Evolutionary conservation across 2,113 vertebrate genomes (phyloP), one percentile per base, ranked within the genome.

Genomic region (Menura novaehollandiae): DNA sequence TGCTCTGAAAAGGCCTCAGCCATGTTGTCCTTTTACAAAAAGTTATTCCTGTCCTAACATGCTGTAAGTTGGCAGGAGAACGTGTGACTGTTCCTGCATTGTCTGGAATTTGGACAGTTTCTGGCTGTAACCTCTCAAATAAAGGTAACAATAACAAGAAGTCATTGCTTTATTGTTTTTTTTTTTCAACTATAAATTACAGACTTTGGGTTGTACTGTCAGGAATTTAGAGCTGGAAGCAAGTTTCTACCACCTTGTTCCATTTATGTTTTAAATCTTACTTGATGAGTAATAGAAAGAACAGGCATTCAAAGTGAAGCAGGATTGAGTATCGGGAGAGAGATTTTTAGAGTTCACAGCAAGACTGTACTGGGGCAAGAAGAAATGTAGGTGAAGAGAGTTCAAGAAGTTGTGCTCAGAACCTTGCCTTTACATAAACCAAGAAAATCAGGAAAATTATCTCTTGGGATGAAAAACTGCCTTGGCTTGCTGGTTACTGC

Each of bases 81-180:
- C 85, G 77, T 95, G 92, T 92, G 87, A 92, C 95, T 96, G 90
- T 94, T 96, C 90, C 83, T 96, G 91, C 47, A 33, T 83, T 94
- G 93, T 96, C 96, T 97, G 97, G 95, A 97, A 97, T 96, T 84
- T 89, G 91, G 88, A 96, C 95, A 97, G 87, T 87, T 97, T 96
- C 96, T 96, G 95, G 88, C 93, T 96, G 73, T 97, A 97, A 97
- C 96, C 95, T 97, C 95, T 97, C 81, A 85, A 90, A 88, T 86
- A 95, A 96, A 97, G 92, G 89, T 91, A 97, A 93, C 93, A 96
- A 87, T 96, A 97, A 98, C 96, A 97, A 97, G 91, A 85, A 97
- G 90, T 94, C 93, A 95, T 93, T 95, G 80, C 85, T 80, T 84
- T 78, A 9, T 84, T 93, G 63, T 75, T 95, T 89, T 72, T 41